phyloP scores from a whole-genome alignment of 2,113 vertebrate genomes.

The Datnioides undecimradiatus region DNA sequence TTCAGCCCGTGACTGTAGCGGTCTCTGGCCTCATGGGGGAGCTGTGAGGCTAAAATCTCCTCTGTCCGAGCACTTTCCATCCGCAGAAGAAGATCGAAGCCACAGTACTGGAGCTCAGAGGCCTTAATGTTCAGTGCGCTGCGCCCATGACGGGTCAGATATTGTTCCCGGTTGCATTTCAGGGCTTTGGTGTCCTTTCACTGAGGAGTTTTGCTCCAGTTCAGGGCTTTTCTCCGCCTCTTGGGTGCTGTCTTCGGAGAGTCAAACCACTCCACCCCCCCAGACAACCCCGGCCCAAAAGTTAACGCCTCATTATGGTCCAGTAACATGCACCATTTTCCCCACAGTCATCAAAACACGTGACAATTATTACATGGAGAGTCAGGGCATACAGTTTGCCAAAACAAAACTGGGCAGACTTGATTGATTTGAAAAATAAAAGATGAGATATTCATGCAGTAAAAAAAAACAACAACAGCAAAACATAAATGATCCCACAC shows the following conservation, averaged over 20 bases:
- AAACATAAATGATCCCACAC: slow-evolving; percentile 45
- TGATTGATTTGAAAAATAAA: slow-evolving; percentile 31
- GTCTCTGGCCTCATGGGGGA: slow-evolving; percentile 63
- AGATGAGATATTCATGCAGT: slow-evolving; percentile 62
- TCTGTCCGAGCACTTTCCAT: slow-evolving; percentile 37
- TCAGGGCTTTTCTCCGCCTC: not conserved
- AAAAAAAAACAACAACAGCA: slow-evolving; percentile 55
- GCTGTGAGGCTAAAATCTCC: slow-evolving; percentile 47
- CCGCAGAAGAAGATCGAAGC: slow-evolving; percentile 41
- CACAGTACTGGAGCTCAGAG: slow-evolving; percentile 43
- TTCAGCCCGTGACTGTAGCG: slow-evolving; percentile 47
- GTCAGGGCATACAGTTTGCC: slow-evolving; percentile 21
- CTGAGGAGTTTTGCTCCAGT: slow-evolving; percentile 8
- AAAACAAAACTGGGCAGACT: slow-evolving; percentile 33
- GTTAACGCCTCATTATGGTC: slow-evolving; percentile 27
- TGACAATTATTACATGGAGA: slow-evolving; percentile 27
- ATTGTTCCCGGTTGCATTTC: slow-evolving; percentile 33
- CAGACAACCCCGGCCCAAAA: no score
- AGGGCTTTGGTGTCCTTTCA: slow-evolving; percentile 2
- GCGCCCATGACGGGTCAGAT: not conserved
- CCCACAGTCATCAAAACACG: slow-evolving; percentile 45
- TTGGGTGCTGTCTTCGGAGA: slow-evolving; percentile 19
- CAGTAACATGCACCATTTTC: slow-evolving; percentile 58
- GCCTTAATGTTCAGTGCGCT: slow-evolving; percentile 12
- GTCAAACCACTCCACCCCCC: slow-evolving; percentile 6